Conservation (phyloP, 2,888 invertebrate genomes). For the Myathropa florea region DNA sequence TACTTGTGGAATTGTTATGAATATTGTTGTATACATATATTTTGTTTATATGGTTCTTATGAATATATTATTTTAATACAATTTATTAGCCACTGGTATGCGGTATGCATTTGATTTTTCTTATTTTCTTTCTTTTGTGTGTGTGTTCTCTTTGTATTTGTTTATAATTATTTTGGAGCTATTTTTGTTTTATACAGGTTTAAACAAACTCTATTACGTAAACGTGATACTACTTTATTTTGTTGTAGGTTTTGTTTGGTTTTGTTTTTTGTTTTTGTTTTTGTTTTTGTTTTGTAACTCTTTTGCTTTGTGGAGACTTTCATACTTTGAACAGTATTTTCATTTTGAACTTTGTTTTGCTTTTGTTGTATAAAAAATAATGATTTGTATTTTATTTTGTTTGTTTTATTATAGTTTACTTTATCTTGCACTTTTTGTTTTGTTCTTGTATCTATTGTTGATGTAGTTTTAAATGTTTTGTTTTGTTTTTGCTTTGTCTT, state of each 20-base stretch:
- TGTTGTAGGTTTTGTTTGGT: constrained; percentile 14
- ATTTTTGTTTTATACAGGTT: constrained; percentile 36
- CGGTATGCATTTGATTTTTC: neutral
- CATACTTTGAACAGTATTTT: constrained; percentile 79
- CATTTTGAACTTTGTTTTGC: constrained; percentile 78
- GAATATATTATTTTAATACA: constrained; percentile 21
- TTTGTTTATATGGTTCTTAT: constrained; percentile 13
- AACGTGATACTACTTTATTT: constrained; percentile 34
- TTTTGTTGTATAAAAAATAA: constrained; percentile 69
- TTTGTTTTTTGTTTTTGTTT: constrained; percentile 23
- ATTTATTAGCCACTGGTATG: constrained; percentile 46
- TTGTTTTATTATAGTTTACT: constrained; percentile 63
- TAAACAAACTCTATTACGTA: constrained; percentile 25
- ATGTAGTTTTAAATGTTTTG: constrained; percentile 41
- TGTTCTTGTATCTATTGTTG: constrained; percentile 57
- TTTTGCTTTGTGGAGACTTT: constrained; percentile 49
- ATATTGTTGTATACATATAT: constrained; percentile 50
- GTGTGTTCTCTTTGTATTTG: constrained; percentile 6
- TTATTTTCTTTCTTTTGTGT: constrained; percentile 3
- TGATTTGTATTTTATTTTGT: constrained; percentile 49
- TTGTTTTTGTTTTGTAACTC: constrained; percentile 7
- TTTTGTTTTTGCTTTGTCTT: too few relatives aligned
- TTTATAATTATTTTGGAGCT: constrained; percentile 7
- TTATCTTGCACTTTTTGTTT: constrained; percentile 67
- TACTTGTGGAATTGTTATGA: constrained; percentile 4